Evolutionary conservation across 2,797 vertebrate genomes (phyloP).

Genomic region (Alectoris magna): DNA sequence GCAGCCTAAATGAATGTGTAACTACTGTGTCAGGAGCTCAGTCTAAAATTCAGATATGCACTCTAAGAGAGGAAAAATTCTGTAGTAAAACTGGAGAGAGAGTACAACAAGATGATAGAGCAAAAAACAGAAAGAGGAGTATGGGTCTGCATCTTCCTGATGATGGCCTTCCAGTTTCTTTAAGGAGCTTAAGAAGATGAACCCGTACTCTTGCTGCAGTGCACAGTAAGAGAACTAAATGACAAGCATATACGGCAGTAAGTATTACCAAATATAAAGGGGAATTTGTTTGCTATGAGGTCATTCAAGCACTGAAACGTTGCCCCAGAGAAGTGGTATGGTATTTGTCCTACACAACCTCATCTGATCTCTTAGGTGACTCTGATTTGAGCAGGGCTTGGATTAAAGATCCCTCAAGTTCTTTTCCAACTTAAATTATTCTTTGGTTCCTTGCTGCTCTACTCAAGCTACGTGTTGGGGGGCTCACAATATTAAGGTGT

Average conservation of each 20-base stretch:
- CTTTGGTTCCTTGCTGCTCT: background rate
- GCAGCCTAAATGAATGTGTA: background rate
- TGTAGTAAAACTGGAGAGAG: background rate
- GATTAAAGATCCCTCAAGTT: background rate
- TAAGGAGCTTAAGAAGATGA: background rate
- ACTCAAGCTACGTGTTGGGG: background rate
- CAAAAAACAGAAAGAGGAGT: background rate
- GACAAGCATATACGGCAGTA: background rate
- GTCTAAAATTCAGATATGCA: background rate
- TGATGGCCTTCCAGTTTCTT: background rate
- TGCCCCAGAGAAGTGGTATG: background rate
- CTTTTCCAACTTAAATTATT: background rate
- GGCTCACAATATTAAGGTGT: background rate
- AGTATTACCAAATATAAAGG: background rate
- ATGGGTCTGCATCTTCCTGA: background rate
- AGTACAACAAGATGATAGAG: background rate
- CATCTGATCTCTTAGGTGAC: background rate
- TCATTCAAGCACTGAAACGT: background rate
- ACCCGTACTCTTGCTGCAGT: background rate
- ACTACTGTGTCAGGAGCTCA: background rate
- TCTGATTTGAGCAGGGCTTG: background rate
- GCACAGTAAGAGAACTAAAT: background rate
- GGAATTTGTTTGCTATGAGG: background rate
- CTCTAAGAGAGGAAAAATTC: background rate
- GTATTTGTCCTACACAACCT: background rate